Conservation (phyloP, 1,140 invertebrate genomes). For the Spodoptera litura region DNA sequence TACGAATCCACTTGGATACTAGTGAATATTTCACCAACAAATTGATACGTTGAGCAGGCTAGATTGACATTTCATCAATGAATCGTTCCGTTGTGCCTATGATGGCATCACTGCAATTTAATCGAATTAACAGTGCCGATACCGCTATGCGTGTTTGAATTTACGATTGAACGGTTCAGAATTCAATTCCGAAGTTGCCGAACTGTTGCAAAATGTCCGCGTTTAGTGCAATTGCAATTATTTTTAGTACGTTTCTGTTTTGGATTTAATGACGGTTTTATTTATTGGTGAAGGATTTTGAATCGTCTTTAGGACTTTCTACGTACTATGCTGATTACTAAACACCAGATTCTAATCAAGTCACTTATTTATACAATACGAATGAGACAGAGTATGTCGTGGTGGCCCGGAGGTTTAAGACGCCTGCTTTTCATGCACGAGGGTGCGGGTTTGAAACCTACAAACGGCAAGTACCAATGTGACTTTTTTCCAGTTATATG, state of each 20-base stretch:
- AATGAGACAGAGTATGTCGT: no score
- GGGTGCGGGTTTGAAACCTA: no score
- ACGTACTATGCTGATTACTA: no score
- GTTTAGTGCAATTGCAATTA: not conserved
- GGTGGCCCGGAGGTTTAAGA: no score
- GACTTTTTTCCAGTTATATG: no score
- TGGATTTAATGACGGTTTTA: not conserved
- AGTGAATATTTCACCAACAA: conserved; percentile 2
- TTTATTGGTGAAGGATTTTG: not conserved
- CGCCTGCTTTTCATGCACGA: no score
- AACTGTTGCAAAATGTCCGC: conserved; percentile 12
- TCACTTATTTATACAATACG: no score
- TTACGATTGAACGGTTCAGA: conserved; percentile 34
- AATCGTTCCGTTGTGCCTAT: conserved; percentile 10
- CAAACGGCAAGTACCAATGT: no score
- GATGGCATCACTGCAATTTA: conserved; percentile 37
- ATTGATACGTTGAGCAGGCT: conserved; percentile 11
- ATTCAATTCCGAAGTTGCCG: conserved; percentile 23
- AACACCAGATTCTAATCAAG: no score
- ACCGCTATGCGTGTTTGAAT: conserved; percentile 29
- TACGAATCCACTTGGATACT: no score
- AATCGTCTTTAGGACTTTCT: no score
- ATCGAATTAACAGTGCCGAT: conserved; percentile 36
- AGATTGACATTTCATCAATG: conserved; percentile 26
- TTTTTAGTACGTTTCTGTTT: not conserved